A percentile compares a stretch with the other conserved stretches of the same genome.
These are phyloP conservation scores for Agelas oroides DNA, from an alignment of 37 sponge, comb jelly and placozoan genomes.

Conservation along the genomic window DNA sequence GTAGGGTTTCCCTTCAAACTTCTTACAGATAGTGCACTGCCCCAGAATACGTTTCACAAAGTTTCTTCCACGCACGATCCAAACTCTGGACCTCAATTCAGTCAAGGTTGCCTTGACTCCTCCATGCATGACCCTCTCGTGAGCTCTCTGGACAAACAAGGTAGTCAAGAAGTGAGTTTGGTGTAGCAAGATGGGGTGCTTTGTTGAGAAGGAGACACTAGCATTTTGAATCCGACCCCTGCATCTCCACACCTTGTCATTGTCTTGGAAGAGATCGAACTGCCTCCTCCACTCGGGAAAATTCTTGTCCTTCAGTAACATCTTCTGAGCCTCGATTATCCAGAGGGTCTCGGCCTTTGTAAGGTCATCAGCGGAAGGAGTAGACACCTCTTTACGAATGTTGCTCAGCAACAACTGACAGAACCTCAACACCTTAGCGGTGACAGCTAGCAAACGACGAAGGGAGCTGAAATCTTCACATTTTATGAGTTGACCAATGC, in stretches of 20 bases:
- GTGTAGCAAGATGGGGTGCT: conserved; percentile 37
- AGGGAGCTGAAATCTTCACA: conserved; percentile 41
- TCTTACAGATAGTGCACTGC: conserved; percentile 13
- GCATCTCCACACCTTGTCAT: conserved; percentile 17
- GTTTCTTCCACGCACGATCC: conserved; percentile 20
- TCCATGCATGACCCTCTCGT: conserved; percentile 12
- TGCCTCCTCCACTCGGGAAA: conserved; percentile 9
- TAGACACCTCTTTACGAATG: neutral
- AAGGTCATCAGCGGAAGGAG: neutral
- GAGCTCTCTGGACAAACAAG: conserved; percentile 4
- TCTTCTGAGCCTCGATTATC: conserved; percentile 8
- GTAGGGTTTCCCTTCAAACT: too few relatives aligned
- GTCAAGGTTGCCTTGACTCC: conserved; percentile 29
- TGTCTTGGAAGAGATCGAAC: conserved; percentile 31
- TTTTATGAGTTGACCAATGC: neutral
- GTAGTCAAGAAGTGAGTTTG: conserved; percentile 1
- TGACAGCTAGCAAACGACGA: neutral
- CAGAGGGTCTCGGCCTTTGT: conserved; percentile 13
- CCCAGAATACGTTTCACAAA: conserved; percentile 11
- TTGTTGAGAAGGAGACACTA: conserved; percentile 3
- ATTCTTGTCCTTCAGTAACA: conserved; percentile 7
- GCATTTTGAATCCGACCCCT: conserved; percentile 21
- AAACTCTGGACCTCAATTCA: conserved; percentile 14
- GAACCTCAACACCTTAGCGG: conserved; percentile 12
- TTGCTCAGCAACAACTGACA: neutral